Conservation (phyloP, 2,797 vertebrate species). For the Myiotriccus ornatus region DNA sequence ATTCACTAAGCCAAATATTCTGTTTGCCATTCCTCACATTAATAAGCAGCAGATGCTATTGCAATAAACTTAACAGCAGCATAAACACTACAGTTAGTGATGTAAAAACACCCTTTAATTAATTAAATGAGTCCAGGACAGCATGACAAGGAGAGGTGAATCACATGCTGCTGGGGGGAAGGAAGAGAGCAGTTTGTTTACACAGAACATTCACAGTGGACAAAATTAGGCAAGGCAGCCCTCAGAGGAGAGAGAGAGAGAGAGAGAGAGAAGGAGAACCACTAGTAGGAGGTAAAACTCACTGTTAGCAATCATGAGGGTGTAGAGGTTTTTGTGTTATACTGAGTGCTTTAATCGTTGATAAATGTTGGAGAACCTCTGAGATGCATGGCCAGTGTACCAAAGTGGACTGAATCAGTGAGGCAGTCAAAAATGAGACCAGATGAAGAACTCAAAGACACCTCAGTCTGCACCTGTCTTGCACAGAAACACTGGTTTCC, state of each 20-base stretch:
- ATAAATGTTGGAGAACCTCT: neutral
- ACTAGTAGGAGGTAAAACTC: neutral
- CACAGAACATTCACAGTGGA: neutral
- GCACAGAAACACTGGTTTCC: neutral
- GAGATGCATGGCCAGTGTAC: neutral
- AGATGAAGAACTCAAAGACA: neutral
- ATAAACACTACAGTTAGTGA: neutral
- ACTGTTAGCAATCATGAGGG: neutral
- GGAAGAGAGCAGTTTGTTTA: neutral
- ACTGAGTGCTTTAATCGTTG: neutral
- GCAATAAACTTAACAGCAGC: neutral
- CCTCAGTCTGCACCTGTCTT: neutral
- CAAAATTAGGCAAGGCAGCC: neutral
- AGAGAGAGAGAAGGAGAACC: neutral
- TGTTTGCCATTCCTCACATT: neutral
- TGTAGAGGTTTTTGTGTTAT: neutral
- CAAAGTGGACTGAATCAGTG: neutral
- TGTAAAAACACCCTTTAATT: neutral
- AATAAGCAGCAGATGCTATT: constrained; percentile 11
- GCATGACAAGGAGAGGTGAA: neutral
- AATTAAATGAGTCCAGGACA: neutral
- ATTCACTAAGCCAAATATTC: neutral
- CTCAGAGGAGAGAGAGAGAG: neutral
- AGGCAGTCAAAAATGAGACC: neutral
- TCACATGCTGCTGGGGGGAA: neutral